phyloP scores from a whole-genome alignment of 2,888 invertebrate species.

The Alloscopus bannaensis region DNA sequence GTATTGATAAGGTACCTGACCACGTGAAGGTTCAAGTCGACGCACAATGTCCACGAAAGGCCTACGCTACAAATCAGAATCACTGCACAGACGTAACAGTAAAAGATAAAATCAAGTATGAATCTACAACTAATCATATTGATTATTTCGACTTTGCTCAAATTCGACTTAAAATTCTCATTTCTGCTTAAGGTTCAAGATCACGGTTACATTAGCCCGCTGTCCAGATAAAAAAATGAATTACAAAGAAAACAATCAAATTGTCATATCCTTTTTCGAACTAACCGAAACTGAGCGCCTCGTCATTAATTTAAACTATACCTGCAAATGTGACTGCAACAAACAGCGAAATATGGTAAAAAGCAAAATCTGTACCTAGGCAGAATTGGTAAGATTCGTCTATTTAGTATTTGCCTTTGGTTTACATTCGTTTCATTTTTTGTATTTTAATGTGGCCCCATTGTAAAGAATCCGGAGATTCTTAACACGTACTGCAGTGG shows the following conservation, averaged over 20 bases:
- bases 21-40: conserved; percentile 16
- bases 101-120: conserved; percentile 8
- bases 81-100: conserved; percentile 27
- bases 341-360: conserved; percentile 11
- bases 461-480: conserved; percentile 25
- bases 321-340: conserved; percentile 53
- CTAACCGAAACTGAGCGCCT: conserved; percentile 34
- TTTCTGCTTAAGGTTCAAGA: conserved; percentile 31
- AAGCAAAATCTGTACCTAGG: not conserved
- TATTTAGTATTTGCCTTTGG: not conserved
- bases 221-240: conserved; percentile 39
- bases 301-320: conserved; percentile 25
- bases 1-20: not conserved
- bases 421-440: not conserved
- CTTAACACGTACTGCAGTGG: conserved; percentile 44
- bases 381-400: not conserved
- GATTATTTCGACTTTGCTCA: not conserved
- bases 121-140: not conserved
- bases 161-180: not conserved
- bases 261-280: conserved; percentile 43
- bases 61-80: not conserved
- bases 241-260: conserved; percentile 8
- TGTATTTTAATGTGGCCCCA: not conserved
- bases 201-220: conserved; percentile 30
- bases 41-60: conserved; percentile 22